A percentile compares a stretch with the other conserved stretches of the same genome.
phyloP scores from a whole-genome alignment of 2,113 vertebrate genomes.

The Saguinus imperator region DNA sequence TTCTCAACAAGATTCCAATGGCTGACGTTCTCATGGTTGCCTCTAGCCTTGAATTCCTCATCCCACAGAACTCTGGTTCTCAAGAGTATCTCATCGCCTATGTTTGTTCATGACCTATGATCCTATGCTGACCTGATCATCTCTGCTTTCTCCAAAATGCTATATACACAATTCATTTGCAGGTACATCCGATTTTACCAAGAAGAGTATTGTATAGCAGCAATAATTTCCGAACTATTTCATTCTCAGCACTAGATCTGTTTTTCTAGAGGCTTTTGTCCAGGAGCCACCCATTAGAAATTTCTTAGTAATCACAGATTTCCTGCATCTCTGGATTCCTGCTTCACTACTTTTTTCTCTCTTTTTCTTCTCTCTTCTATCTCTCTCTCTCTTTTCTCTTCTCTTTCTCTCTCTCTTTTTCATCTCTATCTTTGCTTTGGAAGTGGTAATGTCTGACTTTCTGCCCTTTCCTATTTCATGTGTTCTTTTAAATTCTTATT shows the following conservation, averaged over 20 bases:
- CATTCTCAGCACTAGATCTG: neutral
- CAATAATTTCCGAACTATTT: neutral
- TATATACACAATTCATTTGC: neutral
- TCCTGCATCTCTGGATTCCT: neutral
- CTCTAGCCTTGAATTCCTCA: neutral
- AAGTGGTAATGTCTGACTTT: neutral
- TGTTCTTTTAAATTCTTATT: neutral
- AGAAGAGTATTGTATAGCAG: neutral
- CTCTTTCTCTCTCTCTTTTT: neutral
- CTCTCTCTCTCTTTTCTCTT: neutral
- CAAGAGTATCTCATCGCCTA: neutral
- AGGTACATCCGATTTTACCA: neutral
- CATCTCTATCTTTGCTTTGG: neutral
- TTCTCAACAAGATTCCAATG: neutral
- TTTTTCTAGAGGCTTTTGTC: neutral
- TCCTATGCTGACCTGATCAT: neutral
- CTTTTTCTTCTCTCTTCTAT: neutral
- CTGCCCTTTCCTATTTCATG: neutral
- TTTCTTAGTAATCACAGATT: neutral
- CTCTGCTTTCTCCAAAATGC: neutral
- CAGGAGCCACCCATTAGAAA: neutral
- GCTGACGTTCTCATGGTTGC: neutral
- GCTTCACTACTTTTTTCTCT: neutral
- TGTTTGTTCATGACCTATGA: neutral
- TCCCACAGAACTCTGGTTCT: neutral